Evolutionary conservation across 2,888 invertebrate species (phyloP).

Genomic region (Ichneumoninae sp.): DNA sequence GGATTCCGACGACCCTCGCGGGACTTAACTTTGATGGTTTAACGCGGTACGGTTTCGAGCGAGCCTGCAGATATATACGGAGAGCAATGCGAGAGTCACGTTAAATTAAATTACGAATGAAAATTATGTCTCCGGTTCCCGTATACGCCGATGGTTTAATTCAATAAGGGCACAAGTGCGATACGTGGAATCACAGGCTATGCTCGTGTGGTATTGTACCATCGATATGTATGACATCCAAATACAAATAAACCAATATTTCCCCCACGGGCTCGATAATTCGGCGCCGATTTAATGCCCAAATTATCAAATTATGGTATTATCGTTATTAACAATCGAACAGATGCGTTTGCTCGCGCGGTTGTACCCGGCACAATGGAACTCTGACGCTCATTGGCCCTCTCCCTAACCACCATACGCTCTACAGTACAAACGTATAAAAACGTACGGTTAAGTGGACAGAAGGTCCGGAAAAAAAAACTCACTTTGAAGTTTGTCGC

Average conservation of each 20-base stretch:
- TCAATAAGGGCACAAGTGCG: background rate
- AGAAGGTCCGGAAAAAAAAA: slow-evolving; percentile 20
- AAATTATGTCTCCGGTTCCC: slow-evolving; percentile 30
- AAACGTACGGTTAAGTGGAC: background rate
- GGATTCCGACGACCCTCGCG: slow-evolving; percentile 43
- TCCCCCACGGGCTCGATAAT: slow-evolving; percentile 30
- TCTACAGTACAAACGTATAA: background rate
- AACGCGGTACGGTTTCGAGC: slow-evolving; percentile 34
- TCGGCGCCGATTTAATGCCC: slow-evolving; percentile 46
- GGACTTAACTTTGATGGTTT: slow-evolving; percentile 56
- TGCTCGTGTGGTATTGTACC: background rate
- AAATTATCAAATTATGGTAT: slow-evolving; percentile 37
- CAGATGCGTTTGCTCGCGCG: slow-evolving; percentile 16
- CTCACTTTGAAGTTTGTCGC: slow-evolving; percentile 30
- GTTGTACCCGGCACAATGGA: background rate
- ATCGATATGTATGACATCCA: background rate
- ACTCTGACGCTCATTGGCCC: background rate
- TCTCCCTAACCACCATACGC: background rate
- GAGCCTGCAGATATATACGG: slow-evolving; percentile 34
- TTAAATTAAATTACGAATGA: slow-evolving; percentile 61
- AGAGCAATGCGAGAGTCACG: slow-evolving; percentile 33
- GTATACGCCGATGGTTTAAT: background rate
- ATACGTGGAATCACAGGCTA: background rate
- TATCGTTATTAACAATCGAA: slow-evolving; percentile 18
- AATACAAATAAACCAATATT: slow-evolving; percentile 22